Evolutionary conservation across 2,888 invertebrate genomes (phyloP).

Genomic region (Eulithis prunata): DNA sequence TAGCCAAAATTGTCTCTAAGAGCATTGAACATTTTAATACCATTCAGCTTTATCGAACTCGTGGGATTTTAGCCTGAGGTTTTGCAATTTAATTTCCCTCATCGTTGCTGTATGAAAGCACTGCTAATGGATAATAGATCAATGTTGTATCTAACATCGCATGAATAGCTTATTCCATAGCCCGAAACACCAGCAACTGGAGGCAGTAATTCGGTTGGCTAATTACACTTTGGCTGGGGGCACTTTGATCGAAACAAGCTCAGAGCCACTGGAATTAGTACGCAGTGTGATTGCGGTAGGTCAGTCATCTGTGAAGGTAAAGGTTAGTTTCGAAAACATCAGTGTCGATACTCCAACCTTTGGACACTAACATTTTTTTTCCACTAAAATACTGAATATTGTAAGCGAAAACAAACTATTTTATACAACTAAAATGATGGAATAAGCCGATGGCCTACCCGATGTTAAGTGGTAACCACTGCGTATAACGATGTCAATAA

Average conservation of each 20-base stretch:
- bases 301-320: slow-evolving; percentile 1
- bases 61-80: neutral
- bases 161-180: slow-evolving; percentile 20
- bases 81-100: neutral
- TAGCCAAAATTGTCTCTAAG: no score
- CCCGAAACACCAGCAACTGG: slow-evolving; percentile 31
- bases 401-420: no score
- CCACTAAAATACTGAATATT: no score
- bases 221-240: slow-evolving; percentile 41
- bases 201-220: slow-evolving; percentile 42
- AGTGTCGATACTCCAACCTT: neutral
- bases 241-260: slow-evolving; percentile 35
- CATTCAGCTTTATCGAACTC: no score
- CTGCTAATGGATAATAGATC: neutral
- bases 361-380: neutral
- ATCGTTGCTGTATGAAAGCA: neutral
- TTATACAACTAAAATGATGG: no score
- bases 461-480: no score
- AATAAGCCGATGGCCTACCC: no score
- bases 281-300: slow-evolving; percentile 12
- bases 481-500: no score
- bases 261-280: slow-evolving; percentile 10
- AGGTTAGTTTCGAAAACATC: slow-evolving; percentile 8
- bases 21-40: no score
- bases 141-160: neutral